Conservation (phyloP, 2,888 invertebrate genomes). For the Cataglyphis cursor region DNA sequence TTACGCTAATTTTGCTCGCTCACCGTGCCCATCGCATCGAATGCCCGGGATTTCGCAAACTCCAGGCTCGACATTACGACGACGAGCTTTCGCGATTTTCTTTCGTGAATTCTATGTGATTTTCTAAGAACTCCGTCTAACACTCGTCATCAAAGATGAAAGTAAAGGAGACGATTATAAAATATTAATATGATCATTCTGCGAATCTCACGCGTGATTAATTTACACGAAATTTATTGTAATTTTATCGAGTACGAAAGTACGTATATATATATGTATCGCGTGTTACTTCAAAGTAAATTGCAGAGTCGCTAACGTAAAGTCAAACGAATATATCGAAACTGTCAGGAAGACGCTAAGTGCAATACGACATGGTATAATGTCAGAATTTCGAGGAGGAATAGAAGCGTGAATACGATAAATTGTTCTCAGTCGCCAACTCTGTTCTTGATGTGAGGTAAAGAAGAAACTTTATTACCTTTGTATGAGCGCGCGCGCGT, state of each 20-base stretch:
- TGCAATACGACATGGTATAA: neutral
- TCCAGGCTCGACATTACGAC: neutral
- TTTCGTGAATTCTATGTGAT: neutral
- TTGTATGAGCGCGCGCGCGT: neutral
- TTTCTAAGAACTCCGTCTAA: neutral
- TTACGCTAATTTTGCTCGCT: constrained; percentile 53
- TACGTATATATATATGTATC: neutral
- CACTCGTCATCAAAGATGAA: neutral
- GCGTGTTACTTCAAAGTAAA: neutral
- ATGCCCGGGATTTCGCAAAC: neutral
- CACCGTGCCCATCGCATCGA: neutral
- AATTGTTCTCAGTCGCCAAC: neutral
- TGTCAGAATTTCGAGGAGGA: constrained; percentile 28
- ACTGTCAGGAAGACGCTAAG: neutral
- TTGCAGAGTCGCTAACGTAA: neutral
- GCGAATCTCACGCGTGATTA: constrained; percentile 5
- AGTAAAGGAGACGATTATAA: neutral
- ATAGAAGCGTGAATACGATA: constrained; percentile 20
- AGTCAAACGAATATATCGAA: neutral
- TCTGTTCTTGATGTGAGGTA: constrained; percentile 1
- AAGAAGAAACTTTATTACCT: constrained; percentile 11
- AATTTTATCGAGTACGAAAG: neutral
- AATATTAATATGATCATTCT: neutral
- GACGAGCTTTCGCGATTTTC: neutral
- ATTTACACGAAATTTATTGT: constrained; percentile 1